Conservation (phyloP, 2,797 vertebrate genomes). For the Lophotriccus pileatus region DNA sequence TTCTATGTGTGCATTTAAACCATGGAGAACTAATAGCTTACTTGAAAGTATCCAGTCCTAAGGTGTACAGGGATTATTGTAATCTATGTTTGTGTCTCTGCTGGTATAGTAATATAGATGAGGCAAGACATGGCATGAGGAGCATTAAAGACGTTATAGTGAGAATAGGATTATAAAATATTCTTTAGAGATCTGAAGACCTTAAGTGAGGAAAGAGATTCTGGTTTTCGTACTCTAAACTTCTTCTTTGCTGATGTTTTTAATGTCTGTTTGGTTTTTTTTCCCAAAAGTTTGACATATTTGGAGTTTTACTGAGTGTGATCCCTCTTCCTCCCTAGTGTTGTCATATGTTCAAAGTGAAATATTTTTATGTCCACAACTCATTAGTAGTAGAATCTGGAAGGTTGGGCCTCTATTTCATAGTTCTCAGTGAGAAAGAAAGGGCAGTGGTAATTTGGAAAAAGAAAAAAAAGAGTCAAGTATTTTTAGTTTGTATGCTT, state of each 20-base stretch:
- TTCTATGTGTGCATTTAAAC: neutral
- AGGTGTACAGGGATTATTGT: neutral
- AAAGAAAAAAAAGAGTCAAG: neutral
- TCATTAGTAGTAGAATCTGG: neutral
- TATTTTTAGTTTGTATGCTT: neutral
- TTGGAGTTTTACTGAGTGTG: neutral
- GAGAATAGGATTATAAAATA: neutral
- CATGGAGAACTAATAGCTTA: neutral
- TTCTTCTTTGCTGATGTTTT: neutral
- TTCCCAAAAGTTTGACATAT: neutral
- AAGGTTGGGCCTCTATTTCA: neutral
- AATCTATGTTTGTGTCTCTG: neutral
- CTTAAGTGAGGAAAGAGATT: neutral
- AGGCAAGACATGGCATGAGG: neutral
- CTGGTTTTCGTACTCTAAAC: neutral
- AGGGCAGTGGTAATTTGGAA: neutral
- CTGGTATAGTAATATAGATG: neutral
- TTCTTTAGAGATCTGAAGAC: neutral
- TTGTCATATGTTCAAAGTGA: neutral
- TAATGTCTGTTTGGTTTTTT: neutral
- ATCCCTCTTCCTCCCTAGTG: neutral
- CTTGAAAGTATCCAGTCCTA: neutral
- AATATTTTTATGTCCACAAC: neutral
- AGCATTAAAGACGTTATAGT: neutral
- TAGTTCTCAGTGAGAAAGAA: neutral